Evolutionary conservation across 30 jellyfish, hydroid and myxozoan genomes (phyloP).

Genomic region (Aurelia aurita complex sp. Pacific): DNA sequence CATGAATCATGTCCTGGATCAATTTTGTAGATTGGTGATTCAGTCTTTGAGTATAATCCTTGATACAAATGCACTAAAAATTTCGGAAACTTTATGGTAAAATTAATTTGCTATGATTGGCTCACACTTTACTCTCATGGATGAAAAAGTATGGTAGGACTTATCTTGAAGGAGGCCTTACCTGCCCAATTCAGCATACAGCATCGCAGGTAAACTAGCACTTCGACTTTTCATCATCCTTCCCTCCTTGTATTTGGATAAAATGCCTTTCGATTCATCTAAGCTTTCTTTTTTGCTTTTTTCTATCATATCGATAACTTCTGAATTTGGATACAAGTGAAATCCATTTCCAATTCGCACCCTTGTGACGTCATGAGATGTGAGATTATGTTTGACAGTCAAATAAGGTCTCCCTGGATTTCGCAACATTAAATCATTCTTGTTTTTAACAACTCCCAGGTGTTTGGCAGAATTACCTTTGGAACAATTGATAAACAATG

Average conservation of each 20-base stretch:
- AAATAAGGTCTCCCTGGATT: conserved; percentile 84
- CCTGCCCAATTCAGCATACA: conserved; percentile 1
- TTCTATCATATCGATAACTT: background rate
- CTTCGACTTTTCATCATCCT: background rate
- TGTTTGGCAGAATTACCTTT: background rate
- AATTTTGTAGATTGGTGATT: too few relatives aligned
- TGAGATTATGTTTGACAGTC: conserved; percentile 27
- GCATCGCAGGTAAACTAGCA: background rate
- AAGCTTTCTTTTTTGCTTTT: background rate
- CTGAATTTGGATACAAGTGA: conserved; percentile 10
- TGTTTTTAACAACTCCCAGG: background rate
- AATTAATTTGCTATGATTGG: too few relatives aligned
- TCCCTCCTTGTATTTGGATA: background rate
- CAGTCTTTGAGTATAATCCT: too few relatives aligned
- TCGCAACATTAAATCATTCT: background rate
- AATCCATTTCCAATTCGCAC: conserved; percentile 26
- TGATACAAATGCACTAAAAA: too few relatives aligned
- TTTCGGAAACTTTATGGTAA: too few relatives aligned
- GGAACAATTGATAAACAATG: conserved; percentile 68
- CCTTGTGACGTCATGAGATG: conserved; percentile 21
- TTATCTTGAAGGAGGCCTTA: background rate
- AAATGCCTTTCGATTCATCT: background rate
- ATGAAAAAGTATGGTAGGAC: too few relatives aligned
- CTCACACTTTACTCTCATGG: too few relatives aligned
- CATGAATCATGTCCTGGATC: too few relatives aligned